These are phyloP conservation scores for Melipona bicolor DNA, from an alignment of 2,888 invertebrate genomes.

Conservation along the genomic window DNA sequence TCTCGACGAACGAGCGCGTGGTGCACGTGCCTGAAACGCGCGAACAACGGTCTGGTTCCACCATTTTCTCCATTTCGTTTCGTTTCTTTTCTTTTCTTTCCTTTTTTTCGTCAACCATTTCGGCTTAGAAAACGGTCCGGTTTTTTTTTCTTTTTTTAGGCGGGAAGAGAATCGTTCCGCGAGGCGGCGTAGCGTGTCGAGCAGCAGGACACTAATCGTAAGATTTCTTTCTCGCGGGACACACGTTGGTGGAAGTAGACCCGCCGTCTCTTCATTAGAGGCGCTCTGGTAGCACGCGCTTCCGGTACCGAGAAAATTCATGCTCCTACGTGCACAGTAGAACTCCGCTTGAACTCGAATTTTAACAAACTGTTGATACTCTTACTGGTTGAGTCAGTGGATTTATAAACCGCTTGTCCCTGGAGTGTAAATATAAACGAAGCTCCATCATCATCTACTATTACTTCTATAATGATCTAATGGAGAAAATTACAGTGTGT, in stretches of 20 bases:
- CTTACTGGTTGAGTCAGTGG: too few species aligned
- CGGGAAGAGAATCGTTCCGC: slow-evolving; percentile 35
- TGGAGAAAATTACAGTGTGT: neutral
- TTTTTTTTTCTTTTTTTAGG: slow-evolving; percentile 25
- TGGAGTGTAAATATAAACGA: too few species aligned
- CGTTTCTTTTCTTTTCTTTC: neutral
- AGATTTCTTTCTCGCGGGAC: slow-evolving; percentile 17
- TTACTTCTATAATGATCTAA: too few species aligned
- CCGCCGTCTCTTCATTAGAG: neutral
- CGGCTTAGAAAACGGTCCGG: slow-evolving; percentile 31
- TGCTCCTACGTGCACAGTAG: too few species aligned
- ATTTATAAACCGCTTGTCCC: too few species aligned
- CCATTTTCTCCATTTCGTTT: neutral
- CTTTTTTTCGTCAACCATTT: slow-evolving; percentile 12
- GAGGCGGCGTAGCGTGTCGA: slow-evolving; percentile 35
- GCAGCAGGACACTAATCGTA: slow-evolving; percentile 14
- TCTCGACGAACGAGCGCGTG: slow-evolving; percentile 2
- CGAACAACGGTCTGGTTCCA: slow-evolving; percentile 35
- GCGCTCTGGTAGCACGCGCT: neutral
- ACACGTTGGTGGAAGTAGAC: slow-evolving; percentile 7
- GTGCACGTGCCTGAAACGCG: slow-evolving; percentile 42
- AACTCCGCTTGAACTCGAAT: too few species aligned
- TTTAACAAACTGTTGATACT: too few species aligned
- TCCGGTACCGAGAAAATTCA: neutral
- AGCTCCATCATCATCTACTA: too few species aligned